These are phyloP conservation scores for Talpa occidentalis DNA, from an alignment of 2,113 vertebrate species.

Conservation along the genomic window DNA sequence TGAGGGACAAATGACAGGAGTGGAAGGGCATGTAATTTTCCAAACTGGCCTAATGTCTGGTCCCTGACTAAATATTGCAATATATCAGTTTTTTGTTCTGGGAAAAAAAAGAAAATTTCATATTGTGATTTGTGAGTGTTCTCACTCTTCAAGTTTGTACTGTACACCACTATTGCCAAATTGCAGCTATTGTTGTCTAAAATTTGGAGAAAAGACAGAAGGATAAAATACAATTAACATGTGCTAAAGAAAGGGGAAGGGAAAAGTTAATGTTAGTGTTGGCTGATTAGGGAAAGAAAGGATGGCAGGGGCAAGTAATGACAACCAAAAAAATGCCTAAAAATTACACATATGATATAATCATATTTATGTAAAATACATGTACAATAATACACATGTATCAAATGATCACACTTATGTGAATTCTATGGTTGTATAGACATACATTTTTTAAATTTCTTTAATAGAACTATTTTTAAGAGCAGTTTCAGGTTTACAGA, in stretches of 20 bases:
- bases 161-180: neutral
- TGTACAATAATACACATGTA: neutral
- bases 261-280: neutral
- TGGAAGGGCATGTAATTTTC: neutral
- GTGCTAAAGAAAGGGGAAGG: neutral
- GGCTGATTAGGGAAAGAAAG: neutral
- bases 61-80: neutral
- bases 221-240: neutral
- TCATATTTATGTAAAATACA: neutral
- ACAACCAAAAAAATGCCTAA: neutral
- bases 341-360: neutral
- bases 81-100: neutral
- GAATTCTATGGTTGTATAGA: neutral
- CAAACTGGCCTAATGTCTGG: neutral
- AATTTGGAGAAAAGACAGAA: neutral
- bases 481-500: slow-evolving; percentile 23
- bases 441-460: neutral
- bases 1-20: neutral
- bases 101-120: neutral
- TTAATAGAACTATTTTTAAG: neutral
- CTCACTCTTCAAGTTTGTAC: neutral
- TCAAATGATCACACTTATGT: neutral
- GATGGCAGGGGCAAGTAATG: neutral
- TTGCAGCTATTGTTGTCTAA: neutral
- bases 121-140: neutral